These are phyloP conservation scores for Caenorhabditis sp. DNA, from an alignment of 2,888 invertebrate genomes.

Conservation along the genomic window DNA sequence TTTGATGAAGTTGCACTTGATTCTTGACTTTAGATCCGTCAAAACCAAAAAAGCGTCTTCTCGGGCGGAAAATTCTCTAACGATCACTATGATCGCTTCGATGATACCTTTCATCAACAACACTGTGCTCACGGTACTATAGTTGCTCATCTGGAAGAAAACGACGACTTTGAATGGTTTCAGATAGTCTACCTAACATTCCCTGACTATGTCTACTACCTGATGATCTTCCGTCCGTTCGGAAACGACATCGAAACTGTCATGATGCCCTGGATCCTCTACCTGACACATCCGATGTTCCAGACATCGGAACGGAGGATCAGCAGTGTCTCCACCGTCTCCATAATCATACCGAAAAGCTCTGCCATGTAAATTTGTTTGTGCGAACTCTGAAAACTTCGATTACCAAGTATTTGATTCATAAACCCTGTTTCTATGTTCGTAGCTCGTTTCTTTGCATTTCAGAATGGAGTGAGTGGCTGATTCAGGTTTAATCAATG, in stretches of 20 bases:
- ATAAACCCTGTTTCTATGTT: no score
- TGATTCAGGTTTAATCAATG: no score
- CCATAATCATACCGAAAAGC: neutral
- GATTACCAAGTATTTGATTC: no score
- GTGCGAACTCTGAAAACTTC: neutral
- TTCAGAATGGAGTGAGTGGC: no score
- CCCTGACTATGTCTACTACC: constrained; percentile 22
- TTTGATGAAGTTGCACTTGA: no score
- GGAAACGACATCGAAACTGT: constrained; percentile 38
- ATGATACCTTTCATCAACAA: constrained; percentile 44
- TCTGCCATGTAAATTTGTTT: neutral
- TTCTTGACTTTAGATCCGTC: neutral
- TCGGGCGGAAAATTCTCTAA: constrained; percentile 24
- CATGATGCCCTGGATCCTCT: constrained; percentile 38
- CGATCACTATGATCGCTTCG: constrained; percentile 36
- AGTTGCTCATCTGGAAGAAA: no score
- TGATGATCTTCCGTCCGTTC: constrained; percentile 37
- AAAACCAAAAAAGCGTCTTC: constrained; percentile 15
- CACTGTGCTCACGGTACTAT: constrained; percentile 29
- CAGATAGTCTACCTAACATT: constrained; percentile 24
- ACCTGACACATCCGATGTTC: constrained; percentile 41
- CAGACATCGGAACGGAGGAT: neutral
- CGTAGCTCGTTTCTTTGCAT: no score
- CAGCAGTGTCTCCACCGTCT: constrained; percentile 1
- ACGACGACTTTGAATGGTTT: no score